Percentiles rank a stretch among this genome's conserved stretches.
These are phyloP conservation scores for Acanthurus tractus DNA, from an alignment of 2,797 vertebrate genomes.

Conservation along the genomic window DNA sequence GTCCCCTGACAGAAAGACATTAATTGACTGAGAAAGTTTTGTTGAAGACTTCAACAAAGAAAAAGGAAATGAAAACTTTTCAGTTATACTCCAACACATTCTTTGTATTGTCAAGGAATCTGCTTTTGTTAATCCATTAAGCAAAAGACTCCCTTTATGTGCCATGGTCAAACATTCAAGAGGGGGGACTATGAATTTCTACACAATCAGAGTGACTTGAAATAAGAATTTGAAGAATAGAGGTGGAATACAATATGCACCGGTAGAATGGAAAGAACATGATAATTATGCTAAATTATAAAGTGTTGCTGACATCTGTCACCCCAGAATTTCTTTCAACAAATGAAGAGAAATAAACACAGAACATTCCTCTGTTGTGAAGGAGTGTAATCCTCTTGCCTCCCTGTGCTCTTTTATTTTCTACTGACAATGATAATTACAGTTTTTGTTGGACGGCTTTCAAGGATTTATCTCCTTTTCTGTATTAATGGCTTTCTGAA, in stretches of 20 bases:
- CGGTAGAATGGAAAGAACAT: constrained; percentile 69
- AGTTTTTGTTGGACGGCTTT: constrained; percentile 87
- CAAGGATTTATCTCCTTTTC: constrained; percentile 87
- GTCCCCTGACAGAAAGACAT: constrained; percentile 30
- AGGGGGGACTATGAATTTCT: constrained; percentile 61
- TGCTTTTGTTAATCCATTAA: constrained; percentile 69
- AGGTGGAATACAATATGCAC: constrained; percentile 70
- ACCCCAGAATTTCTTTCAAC: constrained; percentile 84
- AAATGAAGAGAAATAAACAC: constrained; percentile 87
- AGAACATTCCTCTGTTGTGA: constrained; percentile 84
- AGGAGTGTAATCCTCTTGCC: constrained; percentile 87
- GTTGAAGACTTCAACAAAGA: constrained; percentile 51
- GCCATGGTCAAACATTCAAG: constrained; percentile 71
- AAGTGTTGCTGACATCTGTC: constrained; percentile 87
- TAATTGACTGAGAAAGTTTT: constrained; percentile 57
- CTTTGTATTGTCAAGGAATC: constrained; percentile 59
- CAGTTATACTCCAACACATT: constrained; percentile 50
- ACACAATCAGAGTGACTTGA: constrained; percentile 54
- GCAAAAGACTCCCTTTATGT: constrained; percentile 49
- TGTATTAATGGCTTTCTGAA: constrained; percentile 87
- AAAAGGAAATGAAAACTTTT: constrained; percentile 65
- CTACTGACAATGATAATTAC: constrained; percentile 88
- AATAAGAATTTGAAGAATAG: constrained; percentile 76
- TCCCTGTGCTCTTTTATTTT: constrained; percentile 86
- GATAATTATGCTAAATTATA: constrained; percentile 86